Percentiles rank a stretch among this genome's conserved stretches.
Evolutionary conservation across 1,140 invertebrate species (phyloP).

Genomic region (Saxidomus purpurata): DNA sequence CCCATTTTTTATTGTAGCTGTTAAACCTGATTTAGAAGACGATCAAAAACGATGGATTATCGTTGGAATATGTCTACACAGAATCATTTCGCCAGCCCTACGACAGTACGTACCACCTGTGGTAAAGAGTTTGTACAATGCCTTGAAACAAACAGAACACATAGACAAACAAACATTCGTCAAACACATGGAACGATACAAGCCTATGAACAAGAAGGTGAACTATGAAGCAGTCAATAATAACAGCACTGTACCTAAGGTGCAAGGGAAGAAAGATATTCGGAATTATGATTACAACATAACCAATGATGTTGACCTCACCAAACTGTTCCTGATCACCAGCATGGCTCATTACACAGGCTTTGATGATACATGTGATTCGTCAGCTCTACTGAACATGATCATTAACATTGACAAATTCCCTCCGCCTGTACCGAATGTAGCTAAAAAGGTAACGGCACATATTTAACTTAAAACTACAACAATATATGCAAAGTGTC

Average conservation of each 20-base stretch:
- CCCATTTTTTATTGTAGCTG: neutral
- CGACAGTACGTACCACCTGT: neutral
- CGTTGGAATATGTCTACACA: constrained; percentile 54
- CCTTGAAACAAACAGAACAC: neutral
- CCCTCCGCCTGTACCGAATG: neutral
- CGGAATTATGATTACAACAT: constrained; percentile 21
- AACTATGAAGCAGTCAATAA: constrained; percentile 59
- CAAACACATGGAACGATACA: constrained; percentile 21
- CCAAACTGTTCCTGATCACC: constrained; percentile 39
- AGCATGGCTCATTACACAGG: constrained; percentile 51
- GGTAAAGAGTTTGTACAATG: constrained; percentile 15
- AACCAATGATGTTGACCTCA: constrained; percentile 36
- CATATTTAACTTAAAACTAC: too few relatives aligned
- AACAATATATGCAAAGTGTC: too few relatives aligned
- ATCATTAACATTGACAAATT: constrained; percentile 52
- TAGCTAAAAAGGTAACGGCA: constrained; percentile 47
- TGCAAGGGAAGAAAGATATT: neutral
- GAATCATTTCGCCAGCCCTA: constrained; percentile 27
- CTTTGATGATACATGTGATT: constrained; percentile 60
- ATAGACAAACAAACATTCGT: constrained; percentile 7
- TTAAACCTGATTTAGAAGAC: constrained; percentile 44
- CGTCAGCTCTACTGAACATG: constrained; percentile 36
- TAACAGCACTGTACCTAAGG: too few relatives aligned
- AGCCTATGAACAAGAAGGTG: neutral
- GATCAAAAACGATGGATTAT: constrained; percentile 51